Evolutionary conservation across 35 echinoderm and acorn worm genomes (phyloP), one percentile per base, ranked within the genome.

Genomic region (Apostichopus californicus): DNA sequence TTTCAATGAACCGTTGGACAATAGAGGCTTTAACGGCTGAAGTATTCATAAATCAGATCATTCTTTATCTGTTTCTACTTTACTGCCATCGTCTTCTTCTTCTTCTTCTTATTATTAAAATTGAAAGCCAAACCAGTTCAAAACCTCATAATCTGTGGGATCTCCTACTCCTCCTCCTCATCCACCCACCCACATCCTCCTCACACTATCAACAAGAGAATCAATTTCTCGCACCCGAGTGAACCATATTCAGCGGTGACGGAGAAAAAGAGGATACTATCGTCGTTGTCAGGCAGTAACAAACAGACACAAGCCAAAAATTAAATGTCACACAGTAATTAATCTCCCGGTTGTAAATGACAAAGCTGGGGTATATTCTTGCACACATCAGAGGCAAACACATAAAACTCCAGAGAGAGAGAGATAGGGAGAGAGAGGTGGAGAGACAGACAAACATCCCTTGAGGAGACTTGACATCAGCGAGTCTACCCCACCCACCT

Each of bases 341-440:
- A 34, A 80, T 34, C 53, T 25, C 23, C 78, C 23, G 23, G 78
- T 12, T 80, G 78, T 80, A 54, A 54, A 80, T 80, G 78, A 80
- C 53, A 80, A 8, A 34, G 12, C 34, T 46, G 34, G 78, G 78
- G 23, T 25, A 80, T 80, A 12, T 34, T 34, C 23, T 80, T 34
- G 11, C 23, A 54, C 23, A 34, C 6, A 80, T 80, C 23, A 17
- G 12, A 54, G 7, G 28, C 12, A 5, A 12, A 34, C 11, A 22
- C 23, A 68, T 68, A 68, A 68, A 68, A 14, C 18, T 10, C 11
- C 7, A 18, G 64, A 68, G 64, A 46, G 24, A 46, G 24, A 25
- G 24, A 0, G 28, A 34, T 34, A 2, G 28, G 1, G 34, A 46
- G 1, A 46, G 34, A 46, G 34, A 46, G 34, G 34, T 46, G 34